Evolutionary conservation across 2,888 invertebrate species (phyloP).

Genomic region (Suillia variegata): DNA sequence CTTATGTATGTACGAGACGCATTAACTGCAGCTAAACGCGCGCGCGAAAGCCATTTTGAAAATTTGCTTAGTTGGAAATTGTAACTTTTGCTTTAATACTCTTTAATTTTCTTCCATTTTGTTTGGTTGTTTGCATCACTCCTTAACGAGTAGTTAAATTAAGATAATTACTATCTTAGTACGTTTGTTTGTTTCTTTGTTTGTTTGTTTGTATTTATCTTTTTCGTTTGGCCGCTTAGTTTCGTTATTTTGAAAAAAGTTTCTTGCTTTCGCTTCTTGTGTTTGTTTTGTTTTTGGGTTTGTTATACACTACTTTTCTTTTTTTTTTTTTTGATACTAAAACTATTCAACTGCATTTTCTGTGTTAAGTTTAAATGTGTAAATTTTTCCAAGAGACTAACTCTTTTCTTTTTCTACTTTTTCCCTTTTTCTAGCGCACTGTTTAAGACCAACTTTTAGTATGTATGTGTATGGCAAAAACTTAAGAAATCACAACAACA

Average conservation of each 20-base stretch:
- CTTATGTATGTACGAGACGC: no score
- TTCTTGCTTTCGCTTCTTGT: conserved; percentile 27
- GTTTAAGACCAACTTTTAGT: no score
- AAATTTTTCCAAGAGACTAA: neutral
- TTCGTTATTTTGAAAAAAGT: no score
- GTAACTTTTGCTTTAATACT: neutral
- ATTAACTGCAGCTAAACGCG: no score
- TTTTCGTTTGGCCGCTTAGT: conserved; percentile 47
- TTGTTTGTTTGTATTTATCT: no score
- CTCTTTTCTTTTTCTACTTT: neutral
- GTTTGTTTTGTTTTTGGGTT: conserved; percentile 25
- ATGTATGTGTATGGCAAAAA: no score
- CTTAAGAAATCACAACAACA: no score
- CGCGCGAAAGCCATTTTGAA: no score
- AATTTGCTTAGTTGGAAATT: no score
- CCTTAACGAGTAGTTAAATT: neutral
- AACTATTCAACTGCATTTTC: conserved; percentile 44
- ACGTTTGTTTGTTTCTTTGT: conserved; percentile 16
- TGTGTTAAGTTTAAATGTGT: neutral
- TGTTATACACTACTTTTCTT: conserved; percentile 28
- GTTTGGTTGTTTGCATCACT: neutral
- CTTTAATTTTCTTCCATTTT: neutral
- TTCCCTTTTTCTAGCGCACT: neutral
- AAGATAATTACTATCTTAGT: neutral
- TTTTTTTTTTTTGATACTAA: conserved; percentile 35